A percentile compares a stretch with the other conserved stretches of the same genome.
These are phyloP conservation scores for Tauraco hartlaubi DNA, from an alignment of 2,797 vertebrate genomes.

Conservation along the genomic window DNA sequence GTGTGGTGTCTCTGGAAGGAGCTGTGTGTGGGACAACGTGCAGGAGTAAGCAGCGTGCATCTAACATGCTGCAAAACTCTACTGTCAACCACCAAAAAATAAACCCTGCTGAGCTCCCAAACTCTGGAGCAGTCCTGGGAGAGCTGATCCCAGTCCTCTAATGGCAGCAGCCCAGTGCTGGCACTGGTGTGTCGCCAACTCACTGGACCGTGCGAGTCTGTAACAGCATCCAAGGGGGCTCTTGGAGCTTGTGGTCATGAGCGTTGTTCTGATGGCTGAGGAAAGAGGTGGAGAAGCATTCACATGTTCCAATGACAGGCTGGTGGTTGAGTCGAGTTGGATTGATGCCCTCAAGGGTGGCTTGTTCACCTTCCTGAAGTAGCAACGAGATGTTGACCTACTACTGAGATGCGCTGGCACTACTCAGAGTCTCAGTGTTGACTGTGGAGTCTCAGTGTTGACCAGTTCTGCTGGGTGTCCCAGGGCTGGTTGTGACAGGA, in stretches of 20 bases:
- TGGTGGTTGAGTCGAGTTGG: neutral
- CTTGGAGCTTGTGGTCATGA: neutral
- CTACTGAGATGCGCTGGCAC: neutral
- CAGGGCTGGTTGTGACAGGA: neutral
- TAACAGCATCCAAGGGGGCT: neutral
- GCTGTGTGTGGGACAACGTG: neutral
- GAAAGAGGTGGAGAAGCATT: neutral
- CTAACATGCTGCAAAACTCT: neutral
- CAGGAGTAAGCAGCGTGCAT: neutral
- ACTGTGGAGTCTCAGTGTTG: neutral
- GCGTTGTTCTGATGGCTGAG: neutral
- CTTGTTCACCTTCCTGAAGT: neutral
- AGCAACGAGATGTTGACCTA: neutral
- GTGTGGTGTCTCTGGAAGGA: neutral
- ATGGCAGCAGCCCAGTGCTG: neutral
- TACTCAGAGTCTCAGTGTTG: too few relatives aligned
- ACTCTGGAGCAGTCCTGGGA: neutral
- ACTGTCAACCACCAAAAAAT: neutral
- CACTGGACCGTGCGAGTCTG: accelerated
- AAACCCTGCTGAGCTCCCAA: neutral
- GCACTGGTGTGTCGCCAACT: neutral
- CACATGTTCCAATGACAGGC: accelerated
- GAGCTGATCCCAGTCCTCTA: neutral
- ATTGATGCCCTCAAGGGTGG: accelerated
- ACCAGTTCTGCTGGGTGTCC: neutral